phyloP scores from a whole-genome alignment of 2,888 invertebrate genomes.

The Hydropsyche betteni region DNA sequence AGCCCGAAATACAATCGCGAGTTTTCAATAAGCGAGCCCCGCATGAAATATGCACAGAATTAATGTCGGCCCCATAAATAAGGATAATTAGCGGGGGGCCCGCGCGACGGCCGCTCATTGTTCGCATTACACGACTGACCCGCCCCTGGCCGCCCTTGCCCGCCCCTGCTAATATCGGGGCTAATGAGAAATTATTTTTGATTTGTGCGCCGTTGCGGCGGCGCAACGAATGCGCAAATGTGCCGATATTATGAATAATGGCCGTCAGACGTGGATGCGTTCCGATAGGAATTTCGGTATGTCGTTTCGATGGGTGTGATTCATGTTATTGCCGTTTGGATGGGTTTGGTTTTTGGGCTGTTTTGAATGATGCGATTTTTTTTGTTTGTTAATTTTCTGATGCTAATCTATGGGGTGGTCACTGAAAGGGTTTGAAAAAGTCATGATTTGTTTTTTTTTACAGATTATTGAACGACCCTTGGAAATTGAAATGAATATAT shows the following conservation, averaged over 20 bases:
- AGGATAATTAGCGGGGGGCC: conserved; percentile 50
- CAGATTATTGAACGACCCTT: too few relatives aligned
- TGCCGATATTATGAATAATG: conserved; percentile 36
- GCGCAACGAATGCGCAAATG: conserved; percentile 37
- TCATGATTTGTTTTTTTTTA: too few relatives aligned
- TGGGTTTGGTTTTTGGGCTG: too few relatives aligned
- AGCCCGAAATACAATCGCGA: background rate
- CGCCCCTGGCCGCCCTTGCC: conserved; percentile 46
- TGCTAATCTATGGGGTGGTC: too few relatives aligned
- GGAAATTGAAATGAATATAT: too few relatives aligned
- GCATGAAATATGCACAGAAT: conserved; percentile 45
- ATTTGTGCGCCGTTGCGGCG: conserved; percentile 50
- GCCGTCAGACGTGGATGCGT: conserved; percentile 2
- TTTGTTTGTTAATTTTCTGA: too few relatives aligned
- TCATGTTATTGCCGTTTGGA: too few relatives aligned
- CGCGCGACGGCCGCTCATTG: conserved; percentile 49
- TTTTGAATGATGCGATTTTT: too few relatives aligned
- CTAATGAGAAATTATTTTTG: conserved; percentile 52
- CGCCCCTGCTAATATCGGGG: conserved; percentile 29
- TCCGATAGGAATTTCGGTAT: background rate
- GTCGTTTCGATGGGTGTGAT: too few relatives aligned
- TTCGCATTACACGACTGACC: conserved; percentile 38
- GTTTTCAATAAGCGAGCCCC: conserved; percentile 31
- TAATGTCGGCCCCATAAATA: conserved; percentile 52
- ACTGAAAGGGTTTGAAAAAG: too few relatives aligned